Evolutionary conservation across 92 coral and sea anemone species (phyloP).

Genomic region (Palythoa heliodiscus): DNA sequence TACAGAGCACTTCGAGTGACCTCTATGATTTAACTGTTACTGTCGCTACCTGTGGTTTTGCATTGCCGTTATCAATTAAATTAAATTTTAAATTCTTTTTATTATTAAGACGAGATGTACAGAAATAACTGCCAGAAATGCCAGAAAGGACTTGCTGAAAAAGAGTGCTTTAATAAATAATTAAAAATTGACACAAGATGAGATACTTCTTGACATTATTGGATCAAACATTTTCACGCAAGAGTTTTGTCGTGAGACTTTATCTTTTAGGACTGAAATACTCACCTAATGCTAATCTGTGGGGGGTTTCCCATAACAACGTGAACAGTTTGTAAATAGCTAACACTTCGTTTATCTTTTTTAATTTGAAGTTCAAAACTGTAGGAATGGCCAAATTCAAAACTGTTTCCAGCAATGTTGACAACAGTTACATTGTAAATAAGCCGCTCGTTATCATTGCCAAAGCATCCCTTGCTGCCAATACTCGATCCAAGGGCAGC

Average conservation of each 20-base stretch:
- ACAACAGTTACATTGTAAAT: not conserved
- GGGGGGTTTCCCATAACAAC: not conserved
- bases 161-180: too few species aligned
- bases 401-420: not conserved
- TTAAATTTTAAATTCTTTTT: too few species aligned
- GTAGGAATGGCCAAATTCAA: not conserved
- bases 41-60: too few species aligned
- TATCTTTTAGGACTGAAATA: not conserved
- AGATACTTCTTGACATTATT: too few species aligned
- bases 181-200: too few species aligned
- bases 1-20: not conserved
- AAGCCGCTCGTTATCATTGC: not conserved
- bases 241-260: not conserved
- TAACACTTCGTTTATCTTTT: not conserved
- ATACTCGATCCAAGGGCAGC: not conserved
- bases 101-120: too few species aligned
- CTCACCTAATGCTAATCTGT: slow-evolving; percentile 9
- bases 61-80: too few species aligned
- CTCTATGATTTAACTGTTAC: not conserved
- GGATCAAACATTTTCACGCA: too few species aligned
- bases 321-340: slow-evolving; percentile 22
- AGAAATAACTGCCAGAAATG: too few species aligned
- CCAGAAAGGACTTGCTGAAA: too few species aligned
- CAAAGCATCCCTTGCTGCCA: not conserved
- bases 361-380: not conserved